A percentile compares a stretch with the other conserved stretches of the same genome.
Evolutionary conservation across 2,888 invertebrate species (phyloP).

Genomic region (Lasioglossum malachurum): DNA sequence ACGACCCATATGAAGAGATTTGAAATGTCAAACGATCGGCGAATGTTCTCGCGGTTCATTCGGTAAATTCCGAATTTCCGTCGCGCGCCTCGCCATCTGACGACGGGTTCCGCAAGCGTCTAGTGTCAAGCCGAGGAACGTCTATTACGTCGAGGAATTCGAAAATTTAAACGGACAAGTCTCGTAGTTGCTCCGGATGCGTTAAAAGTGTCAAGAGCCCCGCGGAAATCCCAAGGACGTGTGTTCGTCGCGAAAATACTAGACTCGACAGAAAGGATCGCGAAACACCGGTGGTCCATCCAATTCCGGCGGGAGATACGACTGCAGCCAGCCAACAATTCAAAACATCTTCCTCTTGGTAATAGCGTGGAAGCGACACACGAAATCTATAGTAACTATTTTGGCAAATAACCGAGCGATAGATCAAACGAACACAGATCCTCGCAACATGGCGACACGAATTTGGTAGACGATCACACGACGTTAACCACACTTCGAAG

Average conservation of each 20-base stretch:
- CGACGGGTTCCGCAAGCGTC: slow-evolving; percentile 35
- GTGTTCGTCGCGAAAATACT: slow-evolving; percentile 25
- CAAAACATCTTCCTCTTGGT: slow-evolving; percentile 20
- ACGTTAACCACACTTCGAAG: slow-evolving; percentile 6
- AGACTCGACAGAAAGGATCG: slow-evolving; percentile 10
- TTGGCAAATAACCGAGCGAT: slow-evolving; percentile 33
- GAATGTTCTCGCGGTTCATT: slow-evolving; percentile 28
- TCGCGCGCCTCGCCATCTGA: slow-evolving; percentile 53
- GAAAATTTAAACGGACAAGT: slow-evolving; percentile 72
- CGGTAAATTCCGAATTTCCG: slow-evolving; percentile 29
- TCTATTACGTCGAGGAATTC: slow-evolving; percentile 67
- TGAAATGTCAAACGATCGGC: slow-evolving; percentile 13
- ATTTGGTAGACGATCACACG: slow-evolving; percentile 51
- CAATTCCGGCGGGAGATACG: slow-evolving; percentile 55
- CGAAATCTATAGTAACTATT: slow-evolving; percentile 9
- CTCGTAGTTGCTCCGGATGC: slow-evolving; percentile 50
- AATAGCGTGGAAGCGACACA: slow-evolving; percentile 26
- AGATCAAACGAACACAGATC: slow-evolving; percentile 42
- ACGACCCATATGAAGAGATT: background rate
- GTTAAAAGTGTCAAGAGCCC: slow-evolving; percentile 56
- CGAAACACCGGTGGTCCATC: slow-evolving; percentile 9
- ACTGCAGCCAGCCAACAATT: slow-evolving; percentile 21
- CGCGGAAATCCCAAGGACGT: slow-evolving; percentile 36
- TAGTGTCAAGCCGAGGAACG: slow-evolving; percentile 54
- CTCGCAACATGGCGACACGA: slow-evolving; percentile 65